phyloP scores from a whole-genome alignment of 1,140 invertebrate genomes.

The Ctenoplectra terminalis region DNA sequence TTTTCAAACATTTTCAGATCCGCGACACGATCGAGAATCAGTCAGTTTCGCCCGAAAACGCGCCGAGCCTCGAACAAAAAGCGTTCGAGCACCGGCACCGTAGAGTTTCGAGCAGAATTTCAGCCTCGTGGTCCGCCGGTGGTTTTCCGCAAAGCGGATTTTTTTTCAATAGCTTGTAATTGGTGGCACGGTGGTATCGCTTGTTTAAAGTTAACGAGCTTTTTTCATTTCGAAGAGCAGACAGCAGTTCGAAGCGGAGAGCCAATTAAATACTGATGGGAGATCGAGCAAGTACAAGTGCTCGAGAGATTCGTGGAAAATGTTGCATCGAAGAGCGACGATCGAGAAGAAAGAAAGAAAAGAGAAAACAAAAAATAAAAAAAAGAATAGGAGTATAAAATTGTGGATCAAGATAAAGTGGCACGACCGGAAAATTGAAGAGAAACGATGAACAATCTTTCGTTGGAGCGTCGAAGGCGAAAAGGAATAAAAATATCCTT shows the following conservation, averaged over 20 bases:
- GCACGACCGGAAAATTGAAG: background rate
- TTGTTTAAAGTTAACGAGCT: slow-evolving; percentile 51
- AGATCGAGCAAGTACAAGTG: slow-evolving; percentile 36
- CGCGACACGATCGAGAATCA: too few species aligned
- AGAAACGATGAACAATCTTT: background rate
- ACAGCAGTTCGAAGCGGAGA: slow-evolving; percentile 11
- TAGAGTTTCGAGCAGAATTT: background rate
- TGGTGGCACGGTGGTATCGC: slow-evolving; percentile 21
- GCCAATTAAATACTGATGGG: slow-evolving; percentile 50
- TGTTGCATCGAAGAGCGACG: slow-evolving; percentile 25
- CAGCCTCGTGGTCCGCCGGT: background rate
- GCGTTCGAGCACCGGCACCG: too few species aligned
- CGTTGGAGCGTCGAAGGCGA: too few species aligned
- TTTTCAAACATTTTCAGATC: too few species aligned
- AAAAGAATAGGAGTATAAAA: background rate
- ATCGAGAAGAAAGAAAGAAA: background rate
- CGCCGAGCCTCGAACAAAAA: too few species aligned
- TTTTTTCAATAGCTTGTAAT: slow-evolving; percentile 19
- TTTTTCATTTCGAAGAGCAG: slow-evolving; percentile 28
- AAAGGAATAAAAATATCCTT: background rate
- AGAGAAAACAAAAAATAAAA: too few species aligned
- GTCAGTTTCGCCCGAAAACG: too few species aligned
- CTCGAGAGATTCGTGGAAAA: slow-evolving; percentile 32
- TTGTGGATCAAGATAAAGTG: slow-evolving; percentile 19
- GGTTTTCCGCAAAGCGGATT: background rate